Percentiles rank a stretch among this genome's conserved stretches.
Evolutionary conservation across 2,797 vertebrate species (phyloP).

Genomic region (Telmatherina bonti): DNA sequence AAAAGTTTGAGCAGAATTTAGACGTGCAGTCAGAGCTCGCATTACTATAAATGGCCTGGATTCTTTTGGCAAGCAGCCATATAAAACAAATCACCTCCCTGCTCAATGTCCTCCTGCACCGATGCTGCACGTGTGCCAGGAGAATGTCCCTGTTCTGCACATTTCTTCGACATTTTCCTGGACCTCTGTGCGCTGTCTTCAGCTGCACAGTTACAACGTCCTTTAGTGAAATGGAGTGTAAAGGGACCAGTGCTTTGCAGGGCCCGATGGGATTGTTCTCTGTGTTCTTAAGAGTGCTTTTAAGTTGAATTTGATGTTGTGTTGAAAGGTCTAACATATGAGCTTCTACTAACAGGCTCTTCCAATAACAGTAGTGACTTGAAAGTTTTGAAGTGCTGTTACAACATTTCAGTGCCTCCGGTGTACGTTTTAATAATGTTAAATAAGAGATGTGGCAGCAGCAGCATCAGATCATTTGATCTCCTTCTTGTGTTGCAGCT

Average conservation of each 20-base stretch:
- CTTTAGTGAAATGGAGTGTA: slow-evolving; percentile 37
- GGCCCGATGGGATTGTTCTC: slow-evolving; percentile 29
- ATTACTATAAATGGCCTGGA: slow-evolving; percentile 26
- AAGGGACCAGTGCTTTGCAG: slow-evolving; percentile 14
- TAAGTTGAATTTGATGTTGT: slow-evolving; percentile 42
- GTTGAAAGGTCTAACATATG: slow-evolving; percentile 36
- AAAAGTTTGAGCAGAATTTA: slow-evolving; percentile 19
- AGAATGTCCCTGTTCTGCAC: slow-evolving; percentile 52
- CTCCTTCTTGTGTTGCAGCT: slow-evolving; percentile 52
- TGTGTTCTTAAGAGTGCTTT: slow-evolving; percentile 37
- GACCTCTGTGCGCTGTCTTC: slow-evolving; percentile 32
- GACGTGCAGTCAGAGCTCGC: slow-evolving; percentile 39
- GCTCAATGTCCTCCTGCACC: slow-evolving; percentile 30
- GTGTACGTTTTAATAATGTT: slow-evolving; percentile 15
- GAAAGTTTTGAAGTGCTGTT: slow-evolving; percentile 14
- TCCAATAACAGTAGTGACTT: slow-evolving; percentile 4
- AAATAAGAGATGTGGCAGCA: slow-evolving; percentile 16
- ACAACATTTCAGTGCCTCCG: neutral
- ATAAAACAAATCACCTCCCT: slow-evolving; percentile 55
- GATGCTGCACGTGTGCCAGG: slow-evolving; percentile 34
- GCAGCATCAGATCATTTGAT: slow-evolving; percentile 39
- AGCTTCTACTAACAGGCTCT: slow-evolving; percentile 18
- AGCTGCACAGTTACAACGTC: slow-evolving; percentile 37
- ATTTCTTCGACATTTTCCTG: slow-evolving; percentile 38
- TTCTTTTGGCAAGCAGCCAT: slow-evolving; percentile 46